These are phyloP conservation scores for Sebastiscus tertius DNA, from an alignment of 2,797 vertebrate genomes.

Conservation along the genomic window DNA sequence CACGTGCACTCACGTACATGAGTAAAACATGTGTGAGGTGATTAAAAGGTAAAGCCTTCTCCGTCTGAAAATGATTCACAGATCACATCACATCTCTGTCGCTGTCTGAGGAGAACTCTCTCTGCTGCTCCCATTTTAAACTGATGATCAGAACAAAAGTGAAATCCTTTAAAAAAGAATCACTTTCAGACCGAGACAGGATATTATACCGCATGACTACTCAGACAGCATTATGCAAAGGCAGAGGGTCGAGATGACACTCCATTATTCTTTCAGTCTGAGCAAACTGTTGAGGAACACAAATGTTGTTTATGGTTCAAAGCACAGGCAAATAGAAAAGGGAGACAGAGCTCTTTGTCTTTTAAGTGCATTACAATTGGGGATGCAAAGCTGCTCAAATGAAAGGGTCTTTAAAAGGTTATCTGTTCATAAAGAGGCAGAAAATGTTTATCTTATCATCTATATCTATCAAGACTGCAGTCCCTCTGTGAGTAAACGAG, in stretches of 20 bases:
- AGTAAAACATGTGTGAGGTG: conserved; percentile 37
- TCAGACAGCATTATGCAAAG: conserved; percentile 59
- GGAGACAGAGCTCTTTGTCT: conserved; percentile 46
- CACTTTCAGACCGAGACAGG: conserved; percentile 48
- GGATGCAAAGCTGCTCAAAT: conserved; percentile 39
- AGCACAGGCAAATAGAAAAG: conserved; percentile 52
- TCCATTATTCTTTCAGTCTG: conserved; percentile 54
- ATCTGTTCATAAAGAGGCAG: not conserved
- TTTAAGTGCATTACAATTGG: conserved; percentile 54
- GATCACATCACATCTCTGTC: conserved; percentile 35
- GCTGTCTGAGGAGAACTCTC: not conserved
- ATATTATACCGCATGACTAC: conserved; percentile 55
- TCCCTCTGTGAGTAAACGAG: not conserved
- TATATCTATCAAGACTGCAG: not conserved
- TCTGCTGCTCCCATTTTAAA: conserved; percentile 22
- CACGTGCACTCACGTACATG: not conserved
- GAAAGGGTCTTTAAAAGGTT: conserved; percentile 42
- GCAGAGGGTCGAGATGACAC: conserved; percentile 38
- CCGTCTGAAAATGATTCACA: conserved; percentile 14
- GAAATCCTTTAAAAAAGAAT: conserved; percentile 46
- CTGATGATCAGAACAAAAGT: conserved; percentile 32
- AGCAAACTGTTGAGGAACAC: conserved; percentile 51
- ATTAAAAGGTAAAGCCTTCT: conserved; percentile 56
- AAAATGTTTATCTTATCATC: not conserved
- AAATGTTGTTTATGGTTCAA: conserved; percentile 65